Evolutionary conservation across 2,888 invertebrate genomes (phyloP), one percentile per base, ranked within the genome.

Genomic region (Hydraecia micacea): DNA sequence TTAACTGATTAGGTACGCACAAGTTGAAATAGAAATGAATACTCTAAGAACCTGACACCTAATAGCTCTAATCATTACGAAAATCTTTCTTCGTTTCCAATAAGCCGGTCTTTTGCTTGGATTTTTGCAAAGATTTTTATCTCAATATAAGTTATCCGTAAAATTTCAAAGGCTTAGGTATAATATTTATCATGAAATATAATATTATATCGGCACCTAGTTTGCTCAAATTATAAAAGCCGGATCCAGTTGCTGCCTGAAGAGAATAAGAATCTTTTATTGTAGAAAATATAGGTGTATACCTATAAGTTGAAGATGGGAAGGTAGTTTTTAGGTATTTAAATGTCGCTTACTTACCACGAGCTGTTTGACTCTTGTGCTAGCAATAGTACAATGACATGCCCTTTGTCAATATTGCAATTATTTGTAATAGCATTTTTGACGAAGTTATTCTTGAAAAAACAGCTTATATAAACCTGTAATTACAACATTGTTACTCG

Each of bases 381-480:
- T 69, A 32, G 36, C 15, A 25, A 32, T 60, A 32, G 36, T 46
- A 49, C 71, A 60, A 36, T 49, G 21, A 36, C 32, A 15, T 79
- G 49, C 7, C 28, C 32, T 81, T 79, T 77, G 82, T 82, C 77
- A 82, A 55, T 67, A 55, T 82, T 80, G 82, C 77, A 76, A 77
- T 80, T 76, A n/a, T 63, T 76, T 67, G 55, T 52, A 32, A 76
- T 76, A 76, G 82, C 77, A 76, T 55, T 82, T 67, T 76, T 82
- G 67, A 67, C 32, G 46, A 80, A 55, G 9, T 36, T 55, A 28
- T 36, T 75, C 46, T 32, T n/a, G 39, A 25, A n/a, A 25, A 75
- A 42, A 21, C 58, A 42, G 52, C 32, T 15, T 13, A 78, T 11
- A 39, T 55, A 67, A n/a, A 18, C 55, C 15, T 15, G 32, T 73